phyloP scores from a whole-genome alignment of 2,797 vertebrate genomes.

The Delichon dasypus region DNA sequence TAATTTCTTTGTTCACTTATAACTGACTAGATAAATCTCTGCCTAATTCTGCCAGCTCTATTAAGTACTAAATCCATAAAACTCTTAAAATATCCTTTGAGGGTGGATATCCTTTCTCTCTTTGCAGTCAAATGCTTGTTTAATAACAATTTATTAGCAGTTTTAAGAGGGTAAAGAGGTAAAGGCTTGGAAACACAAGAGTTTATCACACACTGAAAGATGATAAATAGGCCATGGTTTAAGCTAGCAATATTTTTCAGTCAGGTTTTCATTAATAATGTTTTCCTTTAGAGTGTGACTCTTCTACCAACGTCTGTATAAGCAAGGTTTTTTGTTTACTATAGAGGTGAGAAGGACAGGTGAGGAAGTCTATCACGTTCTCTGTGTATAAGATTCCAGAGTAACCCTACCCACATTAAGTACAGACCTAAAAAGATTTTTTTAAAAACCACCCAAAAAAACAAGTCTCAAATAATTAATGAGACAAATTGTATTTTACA shows the following conservation, averaged over 20 bases:
- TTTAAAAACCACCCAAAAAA: fast-evolving
- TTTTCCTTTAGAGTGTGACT: neutral
- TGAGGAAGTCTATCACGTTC: neutral
- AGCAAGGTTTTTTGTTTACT: neutral
- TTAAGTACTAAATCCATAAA: neutral
- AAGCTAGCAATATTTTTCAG: neutral
- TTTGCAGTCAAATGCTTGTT: neutral
- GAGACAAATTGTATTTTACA: neutral
- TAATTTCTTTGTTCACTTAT: neutral
- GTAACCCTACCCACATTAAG: neutral
- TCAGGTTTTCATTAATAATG: neutral
- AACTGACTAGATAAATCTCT: neutral
- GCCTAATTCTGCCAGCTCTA: neutral
- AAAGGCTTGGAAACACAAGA: neutral
- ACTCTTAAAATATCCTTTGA: neutral
- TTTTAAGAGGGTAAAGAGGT: neutral
- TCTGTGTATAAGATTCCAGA: neutral
- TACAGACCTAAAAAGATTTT: neutral
- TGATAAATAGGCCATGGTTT: neutral
- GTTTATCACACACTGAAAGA: neutral
- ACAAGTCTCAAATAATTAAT: neutral
- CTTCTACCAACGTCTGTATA: neutral
- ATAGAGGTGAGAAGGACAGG: neutral
- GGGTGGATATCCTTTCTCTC: neutral
- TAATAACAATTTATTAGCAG: neutral